Percentiles rank a stretch among this genome's conserved stretches.
These are phyloP conservation scores for Oreortyx pictus DNA, from an alignment of 2,797 vertebrate species.

Conservation along the genomic window DNA sequence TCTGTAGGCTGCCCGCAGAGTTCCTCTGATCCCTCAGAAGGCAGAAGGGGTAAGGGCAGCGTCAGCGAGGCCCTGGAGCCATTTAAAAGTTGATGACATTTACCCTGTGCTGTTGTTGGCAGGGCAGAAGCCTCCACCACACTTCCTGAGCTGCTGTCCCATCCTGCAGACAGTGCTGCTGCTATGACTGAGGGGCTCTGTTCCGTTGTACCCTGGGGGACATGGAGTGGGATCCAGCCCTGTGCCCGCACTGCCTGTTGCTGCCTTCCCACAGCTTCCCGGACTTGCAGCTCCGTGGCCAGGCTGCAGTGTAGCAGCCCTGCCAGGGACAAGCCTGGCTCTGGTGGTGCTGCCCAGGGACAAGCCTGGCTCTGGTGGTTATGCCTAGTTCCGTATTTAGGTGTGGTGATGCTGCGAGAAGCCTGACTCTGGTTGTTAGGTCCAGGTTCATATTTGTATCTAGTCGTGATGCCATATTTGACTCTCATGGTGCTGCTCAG, in stretches of 20 bases:
- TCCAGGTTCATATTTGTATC: too few species aligned
- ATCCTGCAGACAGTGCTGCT: neutral
- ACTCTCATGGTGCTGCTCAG: too few species aligned
- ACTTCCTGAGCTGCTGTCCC: neutral
- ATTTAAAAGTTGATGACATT: neutral
- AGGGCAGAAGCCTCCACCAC: neutral
- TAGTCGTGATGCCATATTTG: too few species aligned
- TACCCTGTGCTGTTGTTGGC: neutral
- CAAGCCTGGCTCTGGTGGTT: too few species aligned
- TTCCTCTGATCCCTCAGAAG: neutral
- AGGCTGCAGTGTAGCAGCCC: too few species aligned
- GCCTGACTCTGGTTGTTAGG: too few species aligned
- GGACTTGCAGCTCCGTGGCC: too few species aligned
- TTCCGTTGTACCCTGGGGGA: neutral
- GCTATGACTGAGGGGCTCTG: too few species aligned
- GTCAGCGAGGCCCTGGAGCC: neutral
- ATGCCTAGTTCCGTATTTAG: too few species aligned
- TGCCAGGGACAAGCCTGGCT: too few species aligned
- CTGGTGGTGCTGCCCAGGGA: too few species aligned
- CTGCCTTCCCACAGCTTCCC: rapidly evolving
- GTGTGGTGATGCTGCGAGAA: too few species aligned
- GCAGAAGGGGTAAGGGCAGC: neutral
- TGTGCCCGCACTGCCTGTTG: neutral
- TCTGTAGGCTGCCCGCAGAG: neutral
- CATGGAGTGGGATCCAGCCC: neutral